These are phyloP conservation scores for Trogon melanurus DNA, from an alignment of 2,113 vertebrate genomes.

Conservation along the genomic window DNA sequence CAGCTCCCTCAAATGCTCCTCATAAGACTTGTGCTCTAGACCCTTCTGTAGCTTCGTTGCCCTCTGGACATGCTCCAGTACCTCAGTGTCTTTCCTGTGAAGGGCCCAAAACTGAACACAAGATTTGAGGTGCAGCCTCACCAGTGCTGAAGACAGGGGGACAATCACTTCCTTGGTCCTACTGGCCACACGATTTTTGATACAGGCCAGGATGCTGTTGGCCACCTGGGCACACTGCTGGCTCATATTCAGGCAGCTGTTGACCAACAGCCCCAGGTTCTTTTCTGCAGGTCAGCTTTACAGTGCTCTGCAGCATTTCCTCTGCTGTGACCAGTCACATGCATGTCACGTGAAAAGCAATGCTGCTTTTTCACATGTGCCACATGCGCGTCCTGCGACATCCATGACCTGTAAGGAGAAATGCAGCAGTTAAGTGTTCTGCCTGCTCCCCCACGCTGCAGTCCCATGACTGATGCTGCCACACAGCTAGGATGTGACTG, in stretches of 20 bases:
- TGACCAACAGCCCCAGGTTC: not conserved
- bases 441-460: not conserved
- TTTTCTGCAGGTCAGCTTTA: not conserved
- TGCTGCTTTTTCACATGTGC: not conserved
- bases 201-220: not conserved
- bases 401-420: not conserved
- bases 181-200: not conserved
- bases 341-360: rapidly evolving
- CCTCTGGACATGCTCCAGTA: rapidly evolving
- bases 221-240: not conserved
- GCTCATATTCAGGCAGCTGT: rapidly evolving
- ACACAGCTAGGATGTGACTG: not conserved
- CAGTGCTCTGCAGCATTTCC: not conserved
- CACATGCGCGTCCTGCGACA: not conserved
- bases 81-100: not conserved
- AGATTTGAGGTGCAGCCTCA: rapidly evolving
- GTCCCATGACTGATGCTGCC: conserved; percentile 19
- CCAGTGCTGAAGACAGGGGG: rapidly evolving
- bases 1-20: not conserved
- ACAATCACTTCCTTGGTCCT: rapidly evolving
- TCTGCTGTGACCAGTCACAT: not conserved
- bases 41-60: rapidly evolving
- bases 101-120: not conserved
- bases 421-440: not conserved
- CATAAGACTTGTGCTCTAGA: not conserved